These are phyloP conservation scores for Artibeus lituratus DNA, from an alignment of 2,797 vertebrate genomes.

Conservation along the genomic window DNA sequence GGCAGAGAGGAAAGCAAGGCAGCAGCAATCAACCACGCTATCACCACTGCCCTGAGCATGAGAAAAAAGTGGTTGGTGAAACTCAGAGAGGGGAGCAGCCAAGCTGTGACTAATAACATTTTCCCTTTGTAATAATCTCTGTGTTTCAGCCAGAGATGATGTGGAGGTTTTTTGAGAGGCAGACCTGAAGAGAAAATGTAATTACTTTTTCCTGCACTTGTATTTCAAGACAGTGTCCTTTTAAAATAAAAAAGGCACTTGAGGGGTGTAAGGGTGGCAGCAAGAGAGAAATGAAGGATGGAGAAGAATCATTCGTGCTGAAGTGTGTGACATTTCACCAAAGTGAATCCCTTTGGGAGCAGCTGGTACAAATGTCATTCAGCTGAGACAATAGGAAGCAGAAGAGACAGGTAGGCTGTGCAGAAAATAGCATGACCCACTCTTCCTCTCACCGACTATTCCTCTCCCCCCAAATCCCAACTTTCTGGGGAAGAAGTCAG, in stretches of 20 bases:
- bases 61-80: not conserved
- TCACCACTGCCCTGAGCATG: not conserved
- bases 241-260: constrained; percentile 52
- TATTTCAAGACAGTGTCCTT: constrained; percentile 65
- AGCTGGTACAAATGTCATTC: constrained; percentile 65
- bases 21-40: not conserved
- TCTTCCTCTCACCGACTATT: not conserved
- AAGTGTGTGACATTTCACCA: constrained; percentile 67
- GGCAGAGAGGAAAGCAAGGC: not conserved
- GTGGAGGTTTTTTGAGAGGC: constrained; percentile 54
- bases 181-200: constrained; percentile 63
- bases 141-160: constrained; percentile 23
- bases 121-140: constrained; percentile 51
- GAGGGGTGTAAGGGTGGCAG: not conserved
- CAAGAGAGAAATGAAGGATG: constrained; percentile 33
- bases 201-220: constrained; percentile 67
- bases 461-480: not conserved
- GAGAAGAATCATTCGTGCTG: constrained; percentile 24
- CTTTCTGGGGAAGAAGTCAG: not conserved
- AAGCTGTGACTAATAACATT: not conserved
- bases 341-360: constrained; percentile 64
- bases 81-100: not conserved
- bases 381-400: not conserved
- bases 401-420: not conserved
- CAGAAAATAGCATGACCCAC: not conserved